Percentiles rank a stretch among this genome's conserved stretches.
phyloP scores from a whole-genome alignment of 2,888 invertebrate genomes.

The Polydrusus pterygomalis region DNA sequence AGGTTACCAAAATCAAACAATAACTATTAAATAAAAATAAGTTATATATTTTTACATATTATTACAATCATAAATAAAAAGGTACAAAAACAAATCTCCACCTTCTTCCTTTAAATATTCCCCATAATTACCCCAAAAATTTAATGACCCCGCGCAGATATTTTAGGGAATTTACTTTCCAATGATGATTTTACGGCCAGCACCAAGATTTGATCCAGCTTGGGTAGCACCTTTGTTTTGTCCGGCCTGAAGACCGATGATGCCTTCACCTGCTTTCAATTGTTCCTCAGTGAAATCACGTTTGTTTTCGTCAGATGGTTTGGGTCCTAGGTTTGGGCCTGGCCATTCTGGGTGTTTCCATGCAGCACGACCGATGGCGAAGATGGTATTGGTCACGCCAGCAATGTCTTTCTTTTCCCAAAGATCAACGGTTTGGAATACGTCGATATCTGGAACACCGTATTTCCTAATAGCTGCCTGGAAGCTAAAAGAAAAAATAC shows the following conservation, averaged over 20 bases:
- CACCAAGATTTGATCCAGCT: constrained; percentile 92
- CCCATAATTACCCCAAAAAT: constrained; percentile 18
- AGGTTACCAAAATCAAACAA: neutral
- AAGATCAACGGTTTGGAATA: constrained; percentile 97
- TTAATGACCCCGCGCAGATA: neutral
- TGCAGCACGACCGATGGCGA: constrained; percentile 83
- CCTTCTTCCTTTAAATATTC: constrained; percentile 29
- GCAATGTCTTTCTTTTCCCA: constrained; percentile 96
- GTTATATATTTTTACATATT: constrained; percentile 37
- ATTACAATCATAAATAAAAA: constrained; percentile 49
- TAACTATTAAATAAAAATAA: constrained; percentile 33
- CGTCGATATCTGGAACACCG: constrained; percentile 93
- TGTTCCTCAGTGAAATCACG: constrained; percentile 96
- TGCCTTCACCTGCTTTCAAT: constrained; percentile 88
- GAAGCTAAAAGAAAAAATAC: constrained; percentile 77
- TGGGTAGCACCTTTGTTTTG: constrained; percentile 97
- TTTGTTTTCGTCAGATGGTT: constrained; percentile 94
- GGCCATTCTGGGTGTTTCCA: constrained; percentile 67
- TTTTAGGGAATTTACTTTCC: constrained; percentile 79
- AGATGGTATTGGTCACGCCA: constrained; percentile 88
- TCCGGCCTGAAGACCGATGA: constrained; percentile 96
- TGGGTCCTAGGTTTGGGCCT: constrained; percentile 94
- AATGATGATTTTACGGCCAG: constrained; percentile 91
- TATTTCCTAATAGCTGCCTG: constrained; percentile 89
- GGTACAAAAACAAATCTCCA: constrained; percentile 52